Evolutionary conservation across 2,113 vertebrate genomes (phyloP), one percentile per base, ranked within the genome.

Genomic region (Nothocercus nigrocapillus): DNA sequence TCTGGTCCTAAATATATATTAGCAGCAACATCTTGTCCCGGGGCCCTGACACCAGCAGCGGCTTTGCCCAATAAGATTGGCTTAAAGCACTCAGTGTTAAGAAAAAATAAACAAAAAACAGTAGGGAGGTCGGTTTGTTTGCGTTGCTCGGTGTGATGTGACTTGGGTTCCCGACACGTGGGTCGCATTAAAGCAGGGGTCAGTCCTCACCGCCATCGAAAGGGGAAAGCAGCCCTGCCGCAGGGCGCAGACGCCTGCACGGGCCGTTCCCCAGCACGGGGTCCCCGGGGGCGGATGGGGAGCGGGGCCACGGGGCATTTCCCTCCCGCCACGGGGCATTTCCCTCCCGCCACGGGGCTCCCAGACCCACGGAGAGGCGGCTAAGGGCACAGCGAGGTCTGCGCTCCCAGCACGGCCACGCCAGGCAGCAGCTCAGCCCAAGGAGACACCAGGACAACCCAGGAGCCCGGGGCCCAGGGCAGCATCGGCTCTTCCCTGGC

Each of bases 1-100:
- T 92, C 89, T 88, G 86, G 79, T 93, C 78, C 89, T 93, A 93
- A 96, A 91, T 81, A 88, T 36, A 85, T 20, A 2, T 62, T 36
- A 93, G 91, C 63, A 83, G 83, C 86, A 93, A 38, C 56, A 88
- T 34, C 81, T 72, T 3, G 3, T 84, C 69, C 77, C 28, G 84
- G 73, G 82, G 85, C 79, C 88, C 78, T 59, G 63, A 56, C 51
- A 78, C 34, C 49, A 90, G 80, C 2, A 1, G 54, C 51, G 93
- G 22, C 34, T 90, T 76, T 58, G 77, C 76, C 82, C 84, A 82
- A 81, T 51, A 85, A 74, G 42, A 58, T 36, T 73, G 70, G 62
- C 82, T 82, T 44, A 69, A 90, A 95, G 54, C 20, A 58, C 90
- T 59, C 47, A 58, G 13, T 82, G 88, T 59, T 75, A 24, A 36